These are phyloP conservation scores for Coregonus suidteri DNA, from an alignment of 2,797 vertebrate species.

Conservation along the genomic window DNA sequence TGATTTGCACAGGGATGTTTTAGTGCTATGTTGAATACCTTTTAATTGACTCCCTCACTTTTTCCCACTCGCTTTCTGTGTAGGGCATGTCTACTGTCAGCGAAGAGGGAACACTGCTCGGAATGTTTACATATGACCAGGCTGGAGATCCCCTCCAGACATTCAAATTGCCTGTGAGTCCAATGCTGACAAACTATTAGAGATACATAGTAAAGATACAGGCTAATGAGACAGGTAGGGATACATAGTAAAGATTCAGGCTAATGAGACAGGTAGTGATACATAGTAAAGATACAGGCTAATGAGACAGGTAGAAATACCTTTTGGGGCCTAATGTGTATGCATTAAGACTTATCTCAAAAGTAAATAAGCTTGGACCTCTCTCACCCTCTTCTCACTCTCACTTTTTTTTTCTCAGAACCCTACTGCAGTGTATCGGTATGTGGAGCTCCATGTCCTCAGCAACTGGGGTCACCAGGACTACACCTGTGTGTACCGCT, in stretches of 20 bases:
- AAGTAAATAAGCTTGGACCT: too few species aligned
- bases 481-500: not conserved
- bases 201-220: too few species aligned
- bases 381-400: too few species aligned
- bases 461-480: slow-evolving; percentile 2
- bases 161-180: not conserved
- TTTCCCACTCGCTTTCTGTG: not conserved
- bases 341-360: too few species aligned
- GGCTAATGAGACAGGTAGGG: too few species aligned
- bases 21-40: not conserved
- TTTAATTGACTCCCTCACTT: not conserved
- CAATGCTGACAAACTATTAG: too few species aligned
- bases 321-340: too few species aligned
- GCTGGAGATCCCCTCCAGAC: not conserved
- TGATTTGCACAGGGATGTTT: not conserved
- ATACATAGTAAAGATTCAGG: too few species aligned
- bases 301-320: too few species aligned
- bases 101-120: not conserved
- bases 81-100: not conserved
- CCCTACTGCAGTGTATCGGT: not conserved
- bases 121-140: not conserved
- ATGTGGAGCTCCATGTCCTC: not conserved
- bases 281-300: too few species aligned
- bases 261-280: too few species aligned
- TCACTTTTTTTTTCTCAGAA: not conserved